These are phyloP conservation scores for Ecdyonurus torrentis DNA, from an alignment of 2,888 invertebrate genomes.

Conservation along the genomic window DNA sequence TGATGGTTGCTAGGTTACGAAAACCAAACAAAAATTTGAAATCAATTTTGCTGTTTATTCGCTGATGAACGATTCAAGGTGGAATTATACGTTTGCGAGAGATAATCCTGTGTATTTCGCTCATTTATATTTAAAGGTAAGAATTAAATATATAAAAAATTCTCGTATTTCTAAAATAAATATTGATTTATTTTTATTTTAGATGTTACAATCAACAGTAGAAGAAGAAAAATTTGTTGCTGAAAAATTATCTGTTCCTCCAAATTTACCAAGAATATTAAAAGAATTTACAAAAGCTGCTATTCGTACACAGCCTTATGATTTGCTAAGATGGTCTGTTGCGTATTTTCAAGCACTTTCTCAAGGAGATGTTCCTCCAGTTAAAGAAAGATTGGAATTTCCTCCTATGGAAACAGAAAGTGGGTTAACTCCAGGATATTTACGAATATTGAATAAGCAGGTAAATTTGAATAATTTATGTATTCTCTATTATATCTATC, in stretches of 20 bases:
- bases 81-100: neutral
- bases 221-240: slow-evolving; percentile 61
- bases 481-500: neutral
- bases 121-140: neutral
- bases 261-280: slow-evolving; percentile 62
- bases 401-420: slow-evolving; percentile 49
- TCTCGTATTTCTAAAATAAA: neutral
- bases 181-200: neutral
- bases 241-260: slow-evolving; percentile 69
- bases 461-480: neutral
- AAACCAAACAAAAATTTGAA: no score
- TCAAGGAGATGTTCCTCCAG: slow-evolving; percentile 59
- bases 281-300: slow-evolving; percentile 84
- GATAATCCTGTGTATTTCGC: neutral
- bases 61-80: neutral
- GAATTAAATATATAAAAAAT: no score
- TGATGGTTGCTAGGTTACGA: neutral
- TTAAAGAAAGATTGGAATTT: slow-evolving; percentile 59
- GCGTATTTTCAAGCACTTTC: slow-evolving; percentile 66
- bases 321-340: slow-evolving; percentile 70
- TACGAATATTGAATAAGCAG: slow-evolving; percentile 54
- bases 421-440: slow-evolving; percentile 61
- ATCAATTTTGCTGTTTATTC: no score
- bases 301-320: slow-evolving; percentile 76
- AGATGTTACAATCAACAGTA: neutral